A percentile compares a stretch with the other conserved stretches of the same genome.
These are phyloP conservation scores for Anguilla obscura DNA, from an alignment of 2,797 vertebrate species.

Conservation along the genomic window DNA sequence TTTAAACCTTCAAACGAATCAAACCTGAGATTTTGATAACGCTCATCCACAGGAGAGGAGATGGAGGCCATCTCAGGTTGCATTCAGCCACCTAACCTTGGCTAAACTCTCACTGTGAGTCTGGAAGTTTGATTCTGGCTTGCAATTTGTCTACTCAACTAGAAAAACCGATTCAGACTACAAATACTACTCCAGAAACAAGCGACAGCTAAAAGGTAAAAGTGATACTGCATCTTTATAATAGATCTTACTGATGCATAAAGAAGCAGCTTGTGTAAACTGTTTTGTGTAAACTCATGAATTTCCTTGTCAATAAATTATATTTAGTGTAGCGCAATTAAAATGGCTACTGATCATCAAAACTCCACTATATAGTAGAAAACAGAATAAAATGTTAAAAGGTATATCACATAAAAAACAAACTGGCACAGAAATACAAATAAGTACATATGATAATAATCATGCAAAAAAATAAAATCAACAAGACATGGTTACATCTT, in stretches of 20 bases:
- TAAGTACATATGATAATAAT: neutral
- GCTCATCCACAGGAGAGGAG: neutral
- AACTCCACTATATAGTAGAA: neutral
- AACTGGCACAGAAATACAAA: neutral
- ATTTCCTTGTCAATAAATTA: too few relatives aligned
- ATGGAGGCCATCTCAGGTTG: neutral
- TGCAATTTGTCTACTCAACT: neutral
- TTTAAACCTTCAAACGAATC: neutral
- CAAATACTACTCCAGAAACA: neutral
- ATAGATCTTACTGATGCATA: neutral
- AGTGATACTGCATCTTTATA: neutral
- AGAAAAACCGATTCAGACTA: neutral
- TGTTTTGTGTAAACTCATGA: too few relatives aligned
- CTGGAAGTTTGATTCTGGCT: neutral
- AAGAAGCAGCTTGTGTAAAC: neutral
- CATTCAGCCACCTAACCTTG: neutral
- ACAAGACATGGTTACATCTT: neutral
- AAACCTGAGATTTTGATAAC: neutral
- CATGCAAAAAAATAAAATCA: neutral
- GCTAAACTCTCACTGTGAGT: neutral
- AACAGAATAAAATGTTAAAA: neutral
- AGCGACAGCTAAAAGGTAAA: neutral
- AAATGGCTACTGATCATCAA: neutral
- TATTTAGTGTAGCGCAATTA: neutral
- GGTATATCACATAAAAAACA: neutral